Evolutionary conservation across 2,797 vertebrate species (phyloP).

Genomic region (Tragelaphus eurycerus): DNA sequence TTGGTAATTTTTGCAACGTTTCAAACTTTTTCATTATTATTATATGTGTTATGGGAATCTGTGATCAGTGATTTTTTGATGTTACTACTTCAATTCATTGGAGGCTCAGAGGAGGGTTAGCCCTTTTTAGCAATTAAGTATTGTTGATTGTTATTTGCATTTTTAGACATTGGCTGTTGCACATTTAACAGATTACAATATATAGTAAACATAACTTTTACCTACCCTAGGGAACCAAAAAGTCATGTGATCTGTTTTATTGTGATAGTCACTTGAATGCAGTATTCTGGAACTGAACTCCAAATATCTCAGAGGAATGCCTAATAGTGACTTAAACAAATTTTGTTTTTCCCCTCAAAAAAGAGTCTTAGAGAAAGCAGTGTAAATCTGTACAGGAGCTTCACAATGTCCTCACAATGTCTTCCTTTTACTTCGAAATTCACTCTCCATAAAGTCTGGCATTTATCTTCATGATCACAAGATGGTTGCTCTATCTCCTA

Average conservation of each 20-base stretch:
- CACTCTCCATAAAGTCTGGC: not conserved
- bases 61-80: not conserved
- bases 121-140: not conserved
- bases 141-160: not conserved
- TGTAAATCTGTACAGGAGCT: not conserved
- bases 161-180: not conserved
- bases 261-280: not conserved
- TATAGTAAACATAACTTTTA: not conserved
- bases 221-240: not conserved
- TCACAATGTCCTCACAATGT: not conserved
- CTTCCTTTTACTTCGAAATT: not conserved
- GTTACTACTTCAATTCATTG: not conserved
- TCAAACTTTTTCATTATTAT: not conserved
- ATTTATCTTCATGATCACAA: not conserved
- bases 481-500: not conserved
- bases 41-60: not conserved
- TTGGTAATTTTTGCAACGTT: not conserved
- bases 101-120: not conserved
- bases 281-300: not conserved
- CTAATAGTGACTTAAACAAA: not conserved
- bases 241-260: not conserved
- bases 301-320: not conserved
- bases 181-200: not conserved
- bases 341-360: not conserved
- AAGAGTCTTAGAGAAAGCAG: not conserved